Evolutionary conservation across 2,888 invertebrate genomes (phyloP).

Genomic region (Tipula lateralis): DNA sequence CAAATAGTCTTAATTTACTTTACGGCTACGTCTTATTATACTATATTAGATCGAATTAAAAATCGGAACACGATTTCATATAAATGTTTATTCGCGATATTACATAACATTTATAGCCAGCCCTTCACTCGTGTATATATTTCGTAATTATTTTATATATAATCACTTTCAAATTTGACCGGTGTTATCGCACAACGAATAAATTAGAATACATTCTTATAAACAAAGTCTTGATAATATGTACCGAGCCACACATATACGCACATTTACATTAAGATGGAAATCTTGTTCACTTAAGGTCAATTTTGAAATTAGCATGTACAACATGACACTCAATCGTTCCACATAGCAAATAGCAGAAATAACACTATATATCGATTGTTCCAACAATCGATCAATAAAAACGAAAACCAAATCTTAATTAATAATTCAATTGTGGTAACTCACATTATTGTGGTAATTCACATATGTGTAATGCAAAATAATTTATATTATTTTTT

Average conservation of each 20-base stretch:
- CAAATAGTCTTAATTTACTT: no score
- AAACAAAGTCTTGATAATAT: background rate
- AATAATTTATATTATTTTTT: background rate
- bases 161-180: background rate
- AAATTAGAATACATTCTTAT: background rate
- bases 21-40: background rate
- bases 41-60: background rate
- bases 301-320: background rate
- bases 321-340: background rate
- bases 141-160: background rate
- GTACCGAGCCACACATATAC: background rate
- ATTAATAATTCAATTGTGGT: background rate
- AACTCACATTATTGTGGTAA: background rate
- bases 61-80: background rate
- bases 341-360: background rate
- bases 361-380: background rate
- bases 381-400: background rate
- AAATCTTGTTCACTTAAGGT: background rate
- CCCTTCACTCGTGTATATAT: background rate
- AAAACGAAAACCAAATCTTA: background rate
- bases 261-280: background rate
- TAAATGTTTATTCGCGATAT: background rate
- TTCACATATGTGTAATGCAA: background rate
- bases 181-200: background rate
- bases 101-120: background rate